Base-by-base conservation (phyloP, 2,113 vertebrate species). In the Hyperopisus bebe region DNA sequence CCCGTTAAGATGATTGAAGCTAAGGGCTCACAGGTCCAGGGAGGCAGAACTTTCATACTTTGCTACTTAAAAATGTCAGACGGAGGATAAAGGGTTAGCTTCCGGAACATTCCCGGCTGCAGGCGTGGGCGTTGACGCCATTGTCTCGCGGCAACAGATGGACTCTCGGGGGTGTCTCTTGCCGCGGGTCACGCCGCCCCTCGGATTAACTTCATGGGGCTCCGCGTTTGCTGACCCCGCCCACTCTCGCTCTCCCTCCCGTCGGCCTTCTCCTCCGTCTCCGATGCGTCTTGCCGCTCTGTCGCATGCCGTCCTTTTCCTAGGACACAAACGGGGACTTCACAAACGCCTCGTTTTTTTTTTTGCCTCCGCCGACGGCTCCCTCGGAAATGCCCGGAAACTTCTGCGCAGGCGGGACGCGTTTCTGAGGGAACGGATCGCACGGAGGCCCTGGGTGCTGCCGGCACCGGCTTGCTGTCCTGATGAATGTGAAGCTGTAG, bases 1-100 rank as follows among this genome's bases (percentile, higher is more conserved):
- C 44, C 82, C 31, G 74, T 80, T 80, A 80, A 80, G 35, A 84
- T 84, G 39, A 84, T n/a, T 84, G 44, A 84, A 55, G 85, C n/a
- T 53, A 10, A 31, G 48, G 31, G 48, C 50, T 55, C 31, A 53
- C 27, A 39, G 31, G 31, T 27, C 85, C 4, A 19, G 10, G 50
- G 47, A 50, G 85, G 27, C 48, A 87, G 50, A 87, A 87, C 50
- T 51, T 85, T 85, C 44, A 21, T 48, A 47, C 44, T 85, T 35
- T n/a, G 35, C 46, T 51, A 55, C 27, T 27, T 87, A 19, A 53
- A 87, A 35, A 87, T 87, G 48, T 87, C 48, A 53, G 50, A 53
- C 3, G n/a, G 44, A 53, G 48, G 24, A 87, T 50, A 53, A 31
- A 51, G 47, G 48, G 27, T 48, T 48, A 86, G 85, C n/a, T 15